Percentiles rank a stretch among this genome's conserved stretches.
Evolutionary conservation across 2,888 invertebrate species (phyloP).

Genomic region (Stegana nigrithorax): DNA sequence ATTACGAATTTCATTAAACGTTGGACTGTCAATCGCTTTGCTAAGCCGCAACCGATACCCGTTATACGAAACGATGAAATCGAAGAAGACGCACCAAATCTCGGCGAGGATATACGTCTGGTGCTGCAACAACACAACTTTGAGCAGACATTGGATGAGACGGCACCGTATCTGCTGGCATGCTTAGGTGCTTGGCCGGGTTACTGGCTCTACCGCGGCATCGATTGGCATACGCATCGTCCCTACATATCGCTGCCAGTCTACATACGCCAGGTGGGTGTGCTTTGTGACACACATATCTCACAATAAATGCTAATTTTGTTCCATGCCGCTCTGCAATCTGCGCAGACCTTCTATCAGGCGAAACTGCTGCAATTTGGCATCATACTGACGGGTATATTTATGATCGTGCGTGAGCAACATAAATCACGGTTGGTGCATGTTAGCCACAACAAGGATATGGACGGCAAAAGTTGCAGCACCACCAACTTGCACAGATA

Average conservation of each 20-base stretch:
- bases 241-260: constrained; percentile 41
- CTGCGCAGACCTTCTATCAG: constrained; percentile 51
- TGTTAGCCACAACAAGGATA: background rate
- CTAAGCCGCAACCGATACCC: too few species aligned
- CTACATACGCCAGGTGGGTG: constrained; percentile 48
- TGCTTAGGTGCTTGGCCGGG: constrained; percentile 52
- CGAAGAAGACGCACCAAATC: constrained; percentile 29
- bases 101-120: constrained; percentile 47
- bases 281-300: background rate
- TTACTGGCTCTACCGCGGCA: constrained; percentile 49
- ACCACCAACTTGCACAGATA: too few species aligned
- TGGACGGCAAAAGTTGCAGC: too few species aligned
- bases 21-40: too few species aligned
- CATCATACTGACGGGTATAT: constrained; percentile 46
- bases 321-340: background rate
- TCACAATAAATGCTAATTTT: too few species aligned
- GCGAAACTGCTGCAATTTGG: constrained; percentile 49
- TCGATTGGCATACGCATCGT: constrained; percentile 47
- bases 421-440: background rate
- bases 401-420: constrained; percentile 32
- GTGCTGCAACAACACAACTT: constrained; percentile 43
- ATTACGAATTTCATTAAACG: too few species aligned
- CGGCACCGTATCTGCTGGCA: constrained; percentile 44
- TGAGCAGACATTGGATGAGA: constrained; percentile 32
- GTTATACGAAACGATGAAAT: background rate